Evolutionary conservation across 53 echinoderm and acorn worm genomes (phyloP), one percentile per base, ranked within the genome.

Genomic region (Mesocentrotus franciscanus): DNA sequence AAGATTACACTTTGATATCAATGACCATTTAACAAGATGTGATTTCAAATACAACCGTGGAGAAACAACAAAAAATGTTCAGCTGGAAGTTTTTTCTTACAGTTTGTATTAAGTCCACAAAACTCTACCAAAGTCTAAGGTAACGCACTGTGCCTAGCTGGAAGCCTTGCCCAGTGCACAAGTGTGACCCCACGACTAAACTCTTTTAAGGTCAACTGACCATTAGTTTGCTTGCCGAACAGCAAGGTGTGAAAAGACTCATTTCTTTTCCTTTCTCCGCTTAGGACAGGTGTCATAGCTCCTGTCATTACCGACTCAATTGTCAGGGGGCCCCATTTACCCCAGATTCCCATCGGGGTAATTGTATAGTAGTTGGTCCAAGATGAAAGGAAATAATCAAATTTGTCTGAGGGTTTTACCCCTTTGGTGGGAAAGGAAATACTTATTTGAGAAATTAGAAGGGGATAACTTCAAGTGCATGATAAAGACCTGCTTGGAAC

Each of bases 201-300:
- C 36, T 79, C 81, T 42, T 39, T 81, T 81, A 81, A 81, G 81
- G 81, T 81, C 81, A 81, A 81, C 81, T 81, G 81, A 81, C 81
- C 81, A 81, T 36, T 42, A 13, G 13, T 76, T 9, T 78, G 64
- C 16, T 16, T 20, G 20, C 20, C 20, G 34, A 78, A 14, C 34
- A 33, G 22, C 36, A 42, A 42, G 81, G 81, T 81, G 81, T 35
- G 42, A 81, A 81, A 81, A 42, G 22, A 81, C 0, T 36, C 42
- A 81, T 39, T 42, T 81, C 20, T 72, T 10, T 72, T 27, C 20
- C 33, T 42, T 81, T 8, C 78, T 33, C 9, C 14, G 78, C 13
- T 42, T 9, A 18, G 33, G 39, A 81, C 81, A 81, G 81, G 81
- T 81, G 81, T 81, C 81, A 81, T 8, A 39, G 17, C 81, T 18